Conservation (phyloP, 53 echinoderm and acorn worm species). For the Stichopus horrens region DNA sequence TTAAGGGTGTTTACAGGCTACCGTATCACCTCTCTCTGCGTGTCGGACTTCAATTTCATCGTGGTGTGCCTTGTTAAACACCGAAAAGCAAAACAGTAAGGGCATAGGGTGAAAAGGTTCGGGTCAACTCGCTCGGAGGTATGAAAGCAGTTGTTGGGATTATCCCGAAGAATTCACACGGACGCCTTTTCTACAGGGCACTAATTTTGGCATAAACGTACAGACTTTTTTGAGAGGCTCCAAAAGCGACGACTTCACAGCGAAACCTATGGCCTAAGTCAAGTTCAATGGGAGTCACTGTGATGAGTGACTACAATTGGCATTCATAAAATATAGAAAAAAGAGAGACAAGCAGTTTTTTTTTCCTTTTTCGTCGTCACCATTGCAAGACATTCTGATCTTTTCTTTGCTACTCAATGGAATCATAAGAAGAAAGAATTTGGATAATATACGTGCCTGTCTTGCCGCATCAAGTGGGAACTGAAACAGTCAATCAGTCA, state of each 20-base stretch:
- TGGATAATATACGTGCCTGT: neutral
- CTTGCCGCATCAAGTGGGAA: neutral
- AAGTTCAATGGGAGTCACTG: neutral
- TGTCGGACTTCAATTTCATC: neutral
- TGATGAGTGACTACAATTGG: neutral
- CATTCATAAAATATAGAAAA: neutral
- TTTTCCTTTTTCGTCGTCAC: neutral
- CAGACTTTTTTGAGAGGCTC: neutral
- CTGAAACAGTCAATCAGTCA: neutral
- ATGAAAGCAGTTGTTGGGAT: neutral
- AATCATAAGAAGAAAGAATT: neutral
- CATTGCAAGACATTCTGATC: neutral
- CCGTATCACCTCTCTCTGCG: neutral
- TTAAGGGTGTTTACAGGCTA: neutral
- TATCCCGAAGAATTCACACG: neutral
- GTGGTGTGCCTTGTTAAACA: neutral
- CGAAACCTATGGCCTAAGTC: neutral
- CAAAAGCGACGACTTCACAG: neutral
- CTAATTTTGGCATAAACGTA: neutral
- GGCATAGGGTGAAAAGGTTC: constrained; percentile 32
- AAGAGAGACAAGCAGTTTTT: neutral
- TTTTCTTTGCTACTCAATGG: neutral
- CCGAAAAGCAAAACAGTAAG: neutral
- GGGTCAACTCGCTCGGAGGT: constrained; percentile 32
- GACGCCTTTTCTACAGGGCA: neutral